Conservation (phyloP, 2,113 vertebrate species). For the Paradoxurus hermaphroditus region DNA sequence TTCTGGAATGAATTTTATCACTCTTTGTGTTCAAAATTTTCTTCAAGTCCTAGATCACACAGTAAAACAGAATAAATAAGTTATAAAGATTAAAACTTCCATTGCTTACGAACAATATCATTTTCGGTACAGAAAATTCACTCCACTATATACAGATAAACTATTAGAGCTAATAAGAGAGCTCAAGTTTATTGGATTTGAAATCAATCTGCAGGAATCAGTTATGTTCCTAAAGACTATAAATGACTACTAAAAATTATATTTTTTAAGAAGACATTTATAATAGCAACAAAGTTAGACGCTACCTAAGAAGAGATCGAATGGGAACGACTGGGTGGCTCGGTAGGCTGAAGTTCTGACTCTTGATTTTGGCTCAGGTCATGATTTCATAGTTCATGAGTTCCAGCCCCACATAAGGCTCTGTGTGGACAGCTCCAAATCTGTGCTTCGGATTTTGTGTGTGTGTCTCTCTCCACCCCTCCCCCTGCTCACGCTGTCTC, state of each 20-base stretch:
- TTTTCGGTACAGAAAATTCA: background rate
- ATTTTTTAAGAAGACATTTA: background rate
- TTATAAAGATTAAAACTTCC: background rate
- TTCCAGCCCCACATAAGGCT: too few species aligned
- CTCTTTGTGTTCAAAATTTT: background rate
- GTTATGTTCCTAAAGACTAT: background rate
- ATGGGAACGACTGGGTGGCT: background rate
- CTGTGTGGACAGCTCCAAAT: too few species aligned
- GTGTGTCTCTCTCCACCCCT: too few species aligned
- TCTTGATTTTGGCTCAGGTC: too few species aligned
- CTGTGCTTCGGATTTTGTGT: too few species aligned
- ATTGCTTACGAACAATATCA: background rate
- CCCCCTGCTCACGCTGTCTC: too few species aligned
- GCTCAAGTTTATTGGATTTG: background rate
- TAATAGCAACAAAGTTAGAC: background rate
- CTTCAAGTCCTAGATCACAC: background rate
- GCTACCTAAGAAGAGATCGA: background rate
- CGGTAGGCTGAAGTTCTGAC: too few species aligned
- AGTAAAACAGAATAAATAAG: background rate
- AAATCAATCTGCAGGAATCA: background rate
- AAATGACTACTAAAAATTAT: background rate
- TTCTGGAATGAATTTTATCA: background rate
- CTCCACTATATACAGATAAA: background rate
- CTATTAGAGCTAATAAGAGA: background rate
- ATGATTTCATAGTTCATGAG: too few species aligned